A percentile compares a stretch with the other conserved stretches of the same genome.
phyloP scores from a whole-genome alignment of 2,113 vertebrate species.

The Salvator merianae region DNA sequence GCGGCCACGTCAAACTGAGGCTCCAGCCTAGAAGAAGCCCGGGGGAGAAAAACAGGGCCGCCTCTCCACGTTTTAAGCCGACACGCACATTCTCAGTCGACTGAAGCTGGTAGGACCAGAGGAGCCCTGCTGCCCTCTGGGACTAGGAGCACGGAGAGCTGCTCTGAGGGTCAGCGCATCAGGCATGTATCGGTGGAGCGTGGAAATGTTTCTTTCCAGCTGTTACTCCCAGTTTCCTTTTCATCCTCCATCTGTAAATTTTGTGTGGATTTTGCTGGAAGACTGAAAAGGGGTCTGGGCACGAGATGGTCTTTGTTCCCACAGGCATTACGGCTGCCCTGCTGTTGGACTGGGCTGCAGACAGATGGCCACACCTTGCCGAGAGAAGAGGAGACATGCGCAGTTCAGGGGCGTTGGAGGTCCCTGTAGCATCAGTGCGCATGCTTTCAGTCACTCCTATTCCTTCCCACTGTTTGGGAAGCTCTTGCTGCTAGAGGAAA shows the following conservation, averaged over 20 bases:
- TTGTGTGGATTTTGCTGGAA: slow-evolving; percentile 49
- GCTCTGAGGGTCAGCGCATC: slow-evolving; percentile 48
- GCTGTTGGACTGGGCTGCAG: slow-evolving; percentile 25
- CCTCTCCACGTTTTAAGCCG: slow-evolving; percentile 35
- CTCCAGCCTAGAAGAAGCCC: slow-evolving; percentile 40
- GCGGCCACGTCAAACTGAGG: slow-evolving; percentile 90
- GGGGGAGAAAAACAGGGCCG: slow-evolving; percentile 42
- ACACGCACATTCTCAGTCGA: slow-evolving; percentile 37
- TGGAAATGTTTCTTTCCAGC: slow-evolving; percentile 50
- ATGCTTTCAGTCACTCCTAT: slow-evolving; percentile 55
- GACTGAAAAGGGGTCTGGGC: slow-evolving; percentile 46
- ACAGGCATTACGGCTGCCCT: slow-evolving; percentile 28
- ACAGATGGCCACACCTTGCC: neutral
- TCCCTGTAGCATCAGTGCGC: slow-evolving; percentile 32
- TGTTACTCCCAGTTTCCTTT: slow-evolving; percentile 28
- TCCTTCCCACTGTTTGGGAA: slow-evolving; percentile 57
- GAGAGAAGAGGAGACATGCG: slow-evolving; percentile 28
- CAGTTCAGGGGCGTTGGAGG: neutral
- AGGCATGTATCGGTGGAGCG: slow-evolving; percentile 61
- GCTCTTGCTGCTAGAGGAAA: slow-evolving; percentile 67
- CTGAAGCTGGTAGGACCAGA: slow-evolving; percentile 29
- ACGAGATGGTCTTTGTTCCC: neutral
- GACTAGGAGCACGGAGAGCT: slow-evolving; percentile 39
- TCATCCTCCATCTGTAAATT: slow-evolving; percentile 53
- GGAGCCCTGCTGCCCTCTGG: slow-evolving; percentile 56